A percentile compares a stretch with the other conserved stretches of the same genome.
Conservation (phyloP, 2,113 vertebrate genomes). For the Trinectes maculatus region DNA sequence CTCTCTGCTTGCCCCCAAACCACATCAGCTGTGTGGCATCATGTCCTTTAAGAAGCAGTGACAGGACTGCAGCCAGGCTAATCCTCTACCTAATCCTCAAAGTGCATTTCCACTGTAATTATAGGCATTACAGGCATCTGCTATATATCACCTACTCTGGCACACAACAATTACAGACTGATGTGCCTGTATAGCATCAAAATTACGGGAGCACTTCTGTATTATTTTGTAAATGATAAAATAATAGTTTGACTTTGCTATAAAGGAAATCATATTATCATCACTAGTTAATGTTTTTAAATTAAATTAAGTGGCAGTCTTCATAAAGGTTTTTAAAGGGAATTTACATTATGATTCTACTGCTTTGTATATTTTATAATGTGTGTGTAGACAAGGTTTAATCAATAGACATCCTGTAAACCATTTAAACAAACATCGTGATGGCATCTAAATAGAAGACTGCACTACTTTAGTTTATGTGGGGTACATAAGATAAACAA, state of each 20-base stretch:
- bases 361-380: too few species aligned
- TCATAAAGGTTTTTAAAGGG: not conserved
- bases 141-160: slow-evolving; percentile 12
- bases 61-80: slow-evolving; percentile 54
- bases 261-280: not conserved
- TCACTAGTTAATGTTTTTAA: too few species aligned
- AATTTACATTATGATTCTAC: not conserved
- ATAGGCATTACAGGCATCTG: slow-evolving; percentile 43
- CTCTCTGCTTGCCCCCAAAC: slow-evolving; percentile 28
- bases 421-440: too few species aligned
- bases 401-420: too few species aligned
- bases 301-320: too few species aligned
- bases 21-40: slow-evolving; percentile 56
- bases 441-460: too few species aligned
- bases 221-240: not conserved
- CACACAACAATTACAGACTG: slow-evolving; percentile 19
- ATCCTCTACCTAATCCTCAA: slow-evolving; percentile 70
- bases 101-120: slow-evolving; percentile 57
- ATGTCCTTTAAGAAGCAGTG: slow-evolving; percentile 47
- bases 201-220: not conserved
- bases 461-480: not conserved
- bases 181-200: not conserved
- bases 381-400: too few species aligned
- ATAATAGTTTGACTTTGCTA: not conserved
- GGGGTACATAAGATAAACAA: not conserved